Evolutionary conservation across 2,113 vertebrate species (phyloP).

Genomic region (Caranx ignobilis): DNA sequence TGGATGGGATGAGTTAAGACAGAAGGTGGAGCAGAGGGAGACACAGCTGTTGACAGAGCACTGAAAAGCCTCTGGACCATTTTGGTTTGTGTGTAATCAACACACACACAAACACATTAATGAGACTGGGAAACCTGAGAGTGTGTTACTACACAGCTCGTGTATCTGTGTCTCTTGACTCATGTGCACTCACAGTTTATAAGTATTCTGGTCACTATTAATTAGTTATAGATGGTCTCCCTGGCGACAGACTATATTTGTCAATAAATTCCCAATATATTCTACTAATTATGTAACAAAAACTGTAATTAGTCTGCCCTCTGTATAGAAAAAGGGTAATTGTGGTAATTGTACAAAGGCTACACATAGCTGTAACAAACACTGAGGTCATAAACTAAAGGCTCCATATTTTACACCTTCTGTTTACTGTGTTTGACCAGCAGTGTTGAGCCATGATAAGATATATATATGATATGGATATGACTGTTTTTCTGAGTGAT

Average conservation of each 20-base stretch:
- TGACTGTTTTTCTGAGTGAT: no score
- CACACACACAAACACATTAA: conserved; percentile 44
- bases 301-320: not conserved
- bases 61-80: conserved; percentile 1
- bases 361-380: not conserved
- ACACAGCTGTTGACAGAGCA: not conserved
- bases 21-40: conserved; percentile 22
- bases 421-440: no score
- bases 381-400: not conserved
- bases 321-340: not conserved
- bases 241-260: not conserved
- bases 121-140: conserved; percentile 55
- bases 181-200: conserved; percentile 16
- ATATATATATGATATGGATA: no score
- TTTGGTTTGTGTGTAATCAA: conserved; percentile 17
- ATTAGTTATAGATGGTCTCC: not conserved
- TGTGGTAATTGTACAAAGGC: not conserved
- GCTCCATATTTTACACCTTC: no score
- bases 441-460: no score
- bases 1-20: conserved; percentile 27
- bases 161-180: conserved; percentile 18
- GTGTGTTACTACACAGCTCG: conserved; percentile 38
- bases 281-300: not conserved
- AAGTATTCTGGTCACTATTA: conserved; percentile 21
- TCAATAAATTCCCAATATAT: no score